A percentile compares a stretch with the other conserved stretches of the same genome.
Conservation (phyloP, 92 coral and sea anemone species). For the Hydrozoanthus gracilis region DNA sequence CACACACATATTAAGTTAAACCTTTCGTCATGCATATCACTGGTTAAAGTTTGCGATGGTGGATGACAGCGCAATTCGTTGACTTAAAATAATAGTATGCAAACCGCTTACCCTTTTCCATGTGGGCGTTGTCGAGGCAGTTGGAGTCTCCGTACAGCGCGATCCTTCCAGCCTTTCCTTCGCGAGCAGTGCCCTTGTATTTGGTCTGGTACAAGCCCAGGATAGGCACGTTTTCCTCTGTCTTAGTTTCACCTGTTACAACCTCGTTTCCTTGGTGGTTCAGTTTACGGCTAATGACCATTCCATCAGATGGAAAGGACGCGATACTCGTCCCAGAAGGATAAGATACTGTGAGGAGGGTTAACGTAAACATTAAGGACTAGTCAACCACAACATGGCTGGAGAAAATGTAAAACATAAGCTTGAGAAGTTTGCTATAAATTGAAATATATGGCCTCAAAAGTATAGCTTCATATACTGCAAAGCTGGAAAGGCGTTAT, state of each 20-base stretch:
- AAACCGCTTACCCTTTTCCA: slow-evolving; percentile 82
- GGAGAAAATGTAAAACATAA: too few species aligned
- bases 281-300: slow-evolving; percentile 75
- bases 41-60: too few species aligned
- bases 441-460: too few species aligned
- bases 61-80: too few species aligned
- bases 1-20: too few species aligned
- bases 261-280: slow-evolving; percentile 97
- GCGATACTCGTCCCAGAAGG: slow-evolving; percentile 96
- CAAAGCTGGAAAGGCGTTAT: too few species aligned
- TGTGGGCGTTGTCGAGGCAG: slow-evolving; percentile 95
- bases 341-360: slow-evolving; percentile 65
- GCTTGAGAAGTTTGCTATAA: too few species aligned
- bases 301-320: slow-evolving; percentile 81
- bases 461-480: too few species aligned
- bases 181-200: slow-evolving; percentile 51
- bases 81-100: too few species aligned
- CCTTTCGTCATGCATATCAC: too few species aligned
- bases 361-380: too few species aligned
- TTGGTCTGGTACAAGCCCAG: slow-evolving; percentile 79
- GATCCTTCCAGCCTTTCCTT: slow-evolving; percentile 73
- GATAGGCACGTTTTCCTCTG: slow-evolving; percentile 83
- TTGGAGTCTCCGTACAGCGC: slow-evolving; percentile 97
- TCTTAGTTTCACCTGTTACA: slow-evolving; percentile 90
- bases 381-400: too few species aligned